A percentile compares a stretch with the other conserved stretches of the same genome.
Evolutionary conservation across 2,888 invertebrate genomes (phyloP).

Genomic region (Harpalus rubripes): DNA sequence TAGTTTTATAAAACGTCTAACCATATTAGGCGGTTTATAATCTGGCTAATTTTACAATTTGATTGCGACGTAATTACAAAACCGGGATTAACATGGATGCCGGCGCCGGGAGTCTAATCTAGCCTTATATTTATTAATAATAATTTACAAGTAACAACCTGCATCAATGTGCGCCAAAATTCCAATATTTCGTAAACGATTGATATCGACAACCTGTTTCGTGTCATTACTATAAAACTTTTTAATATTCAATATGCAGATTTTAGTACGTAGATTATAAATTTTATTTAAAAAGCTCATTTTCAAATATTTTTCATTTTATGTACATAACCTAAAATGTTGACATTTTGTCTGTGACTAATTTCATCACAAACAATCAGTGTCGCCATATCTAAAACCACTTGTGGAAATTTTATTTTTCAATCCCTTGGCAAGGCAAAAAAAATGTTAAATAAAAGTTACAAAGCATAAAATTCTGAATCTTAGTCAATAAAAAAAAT

Average conservation of each 20-base stretch:
- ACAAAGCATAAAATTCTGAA: too few species aligned
- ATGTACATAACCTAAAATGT: conserved; percentile 52
- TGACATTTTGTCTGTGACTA: conserved; percentile 42
- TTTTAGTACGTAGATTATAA: conserved; percentile 34
- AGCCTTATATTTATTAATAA: neutral
- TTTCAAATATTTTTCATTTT: conserved; percentile 45
- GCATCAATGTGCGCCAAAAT: conserved; percentile 97
- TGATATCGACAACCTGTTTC: conserved; percentile 73
- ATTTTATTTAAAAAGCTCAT: conserved; percentile 51
- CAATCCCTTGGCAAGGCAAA: too few species aligned
- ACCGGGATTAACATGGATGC: too few species aligned
- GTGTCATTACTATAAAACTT: conserved; percentile 53
- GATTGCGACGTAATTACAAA: too few species aligned
- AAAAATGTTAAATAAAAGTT: too few species aligned
- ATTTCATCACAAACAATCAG: neutral
- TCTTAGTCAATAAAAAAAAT: too few species aligned
- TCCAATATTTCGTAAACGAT: conserved; percentile 91
- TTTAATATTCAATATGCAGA: conserved; percentile 29
- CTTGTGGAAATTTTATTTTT: too few species aligned
- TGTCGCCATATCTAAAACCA: too few species aligned
- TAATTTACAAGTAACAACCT: conserved; percentile 78
- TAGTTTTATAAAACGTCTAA: too few species aligned
- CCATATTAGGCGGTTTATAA: too few species aligned
- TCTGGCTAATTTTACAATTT: too few species aligned
- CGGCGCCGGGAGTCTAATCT: too few species aligned